Evolutionary conservation across 2,888 invertebrate genomes (phyloP).

Genomic region (Diplazon laetatorius): DNA sequence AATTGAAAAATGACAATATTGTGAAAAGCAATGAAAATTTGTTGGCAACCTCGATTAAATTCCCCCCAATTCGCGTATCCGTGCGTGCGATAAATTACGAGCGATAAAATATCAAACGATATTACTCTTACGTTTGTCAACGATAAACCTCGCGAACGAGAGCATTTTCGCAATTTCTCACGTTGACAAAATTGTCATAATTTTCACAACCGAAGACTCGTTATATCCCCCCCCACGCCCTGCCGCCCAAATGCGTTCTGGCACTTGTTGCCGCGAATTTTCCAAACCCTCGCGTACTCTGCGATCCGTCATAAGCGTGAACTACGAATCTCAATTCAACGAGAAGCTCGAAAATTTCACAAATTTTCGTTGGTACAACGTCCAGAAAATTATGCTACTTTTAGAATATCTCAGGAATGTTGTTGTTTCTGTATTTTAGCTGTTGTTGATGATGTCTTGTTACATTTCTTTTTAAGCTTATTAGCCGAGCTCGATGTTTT

Average conservation of each 20-base stretch:
- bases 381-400: too few relatives aligned
- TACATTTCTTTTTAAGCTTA: too few relatives aligned
- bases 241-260: not conserved
- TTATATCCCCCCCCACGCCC: not conserved
- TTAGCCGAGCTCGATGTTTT: too few relatives aligned
- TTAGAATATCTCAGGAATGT: too few relatives aligned
- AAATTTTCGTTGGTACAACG: too few relatives aligned
- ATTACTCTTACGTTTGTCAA: not conserved
- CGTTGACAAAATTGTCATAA: not conserved
- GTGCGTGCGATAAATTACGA: not conserved
- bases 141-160: not conserved
- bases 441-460: too few relatives aligned
- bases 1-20: too few relatives aligned
- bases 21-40: not conserved
- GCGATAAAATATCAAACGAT: not conserved
- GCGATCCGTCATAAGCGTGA: too few relatives aligned
- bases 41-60: constrained; percentile 3
- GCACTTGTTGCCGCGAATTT: constrained; percentile 36
- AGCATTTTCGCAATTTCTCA: not conserved
- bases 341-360: too few relatives aligned
- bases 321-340: too few relatives aligned
- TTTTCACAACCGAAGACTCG: too few relatives aligned
- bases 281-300: constrained; percentile 16
- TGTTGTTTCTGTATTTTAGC: too few relatives aligned
- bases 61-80: not conserved